Evolutionary conservation across 1,140 invertebrate genomes (phyloP), one percentile per base, ranked within the genome.

Genomic region (Pachyrhynchus sulphureomaculatus): DNA sequence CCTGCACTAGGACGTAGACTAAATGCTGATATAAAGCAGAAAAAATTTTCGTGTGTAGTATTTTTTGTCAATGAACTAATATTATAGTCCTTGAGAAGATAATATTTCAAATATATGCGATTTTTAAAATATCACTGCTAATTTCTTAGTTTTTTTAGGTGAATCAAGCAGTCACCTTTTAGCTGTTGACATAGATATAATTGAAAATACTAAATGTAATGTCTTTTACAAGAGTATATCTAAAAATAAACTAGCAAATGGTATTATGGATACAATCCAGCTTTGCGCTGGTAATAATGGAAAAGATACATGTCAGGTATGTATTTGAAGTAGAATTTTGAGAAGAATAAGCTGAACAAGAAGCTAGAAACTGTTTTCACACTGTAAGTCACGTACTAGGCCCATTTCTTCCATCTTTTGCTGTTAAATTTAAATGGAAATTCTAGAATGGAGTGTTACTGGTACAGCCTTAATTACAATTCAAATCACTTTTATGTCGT

Each of bases 231-330:
- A 24, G 4, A 37, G 6, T n/a, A 45, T 18, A 45, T 15, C 48
- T 45, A 17, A 61, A 55, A 62, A 32, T 15, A 13, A 47, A 68
- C 18, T 29, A 47, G 2, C 13, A 9, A 9, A 55, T 17, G 8
- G 68, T 70, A 55, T 62, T 72, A 2, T 72, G 68, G 65, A 68
- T 65, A 2, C 34, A 47, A 18, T 44, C 9, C 26, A 29, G 26
- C 8, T 29, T 3, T 29, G 26, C 12, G 26, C 26, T 29, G 26
- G 41, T 21, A 58, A 65, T 34, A 52, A 61, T 24, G 58, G 32
- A 15, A 69, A 41, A 15, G 69, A 71, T 52, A 65, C 69, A 6
- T 71, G 69, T 60, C 55, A 59, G 53, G 67, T 68, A 60, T 47
- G 49, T 32, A 37, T 33, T n/a, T n/a, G n/a, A 6, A n/a, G 32